Conservation (phyloP, 2,888 invertebrate species). For the Hyalella azteca region DNA sequence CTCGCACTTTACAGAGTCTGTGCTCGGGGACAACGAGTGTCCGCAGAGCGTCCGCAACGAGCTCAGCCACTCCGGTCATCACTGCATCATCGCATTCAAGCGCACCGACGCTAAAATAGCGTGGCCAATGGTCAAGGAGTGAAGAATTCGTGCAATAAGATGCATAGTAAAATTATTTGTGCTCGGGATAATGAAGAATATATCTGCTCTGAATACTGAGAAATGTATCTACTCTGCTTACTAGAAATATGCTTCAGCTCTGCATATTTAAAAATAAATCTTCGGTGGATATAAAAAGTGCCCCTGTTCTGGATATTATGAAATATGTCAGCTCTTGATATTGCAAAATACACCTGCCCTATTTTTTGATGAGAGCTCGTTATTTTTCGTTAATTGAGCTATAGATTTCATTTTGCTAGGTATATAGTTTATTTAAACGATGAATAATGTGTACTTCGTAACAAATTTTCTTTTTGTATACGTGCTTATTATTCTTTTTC, state of each 20-base stretch:
- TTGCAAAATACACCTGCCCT: background rate
- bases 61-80: conserved; percentile 69
- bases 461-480: background rate
- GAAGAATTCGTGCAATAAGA: background rate
- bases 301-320: background rate
- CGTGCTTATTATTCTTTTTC: background rate
- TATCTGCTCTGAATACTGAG: background rate
- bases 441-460: background rate
- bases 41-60: conserved; percentile 84
- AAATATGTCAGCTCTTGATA: background rate
- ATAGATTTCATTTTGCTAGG: background rate
- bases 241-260: background rate
- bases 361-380: background rate
- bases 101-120: conserved; percentile 95
- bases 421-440: background rate
- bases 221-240: background rate
- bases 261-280: background rate
- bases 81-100: conserved; percentile 93
- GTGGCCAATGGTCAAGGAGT: conserved; percentile 72
- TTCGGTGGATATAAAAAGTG: background rate
- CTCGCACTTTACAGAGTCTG: conserved; percentile 73
- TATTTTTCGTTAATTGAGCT: background rate
- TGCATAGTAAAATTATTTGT: background rate
- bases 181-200: background rate
- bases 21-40: conserved; percentile 85